Evolutionary conservation across 2,113 vertebrate genomes (phyloP).

Genomic region (Pachypanchax playfairii): DNA sequence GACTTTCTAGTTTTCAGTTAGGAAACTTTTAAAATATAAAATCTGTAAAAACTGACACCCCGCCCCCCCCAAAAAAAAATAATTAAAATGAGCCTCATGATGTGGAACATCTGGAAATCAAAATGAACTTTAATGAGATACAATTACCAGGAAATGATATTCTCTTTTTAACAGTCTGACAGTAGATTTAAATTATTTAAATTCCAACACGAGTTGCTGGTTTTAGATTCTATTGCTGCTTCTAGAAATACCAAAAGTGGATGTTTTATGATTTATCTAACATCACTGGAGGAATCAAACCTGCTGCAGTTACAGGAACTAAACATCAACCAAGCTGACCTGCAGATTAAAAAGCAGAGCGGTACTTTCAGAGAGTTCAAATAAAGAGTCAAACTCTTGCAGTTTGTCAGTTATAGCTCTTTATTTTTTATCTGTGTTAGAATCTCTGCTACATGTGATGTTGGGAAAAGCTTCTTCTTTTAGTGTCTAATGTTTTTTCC

Average conservation of each 20-base stretch:
- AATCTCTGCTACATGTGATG: constrained; percentile 33
- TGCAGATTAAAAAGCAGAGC: constrained; percentile 14
- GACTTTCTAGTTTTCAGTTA: too few relatives aligned
- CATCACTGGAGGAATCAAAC: too few relatives aligned
- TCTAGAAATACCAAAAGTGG: neutral
- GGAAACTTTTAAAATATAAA: neutral
- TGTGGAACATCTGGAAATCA: constrained; percentile 1
- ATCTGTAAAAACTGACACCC: neutral
- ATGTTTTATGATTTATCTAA: neutral
- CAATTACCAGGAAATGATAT: constrained; percentile 20
- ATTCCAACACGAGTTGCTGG: neutral
- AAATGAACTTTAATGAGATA: neutral
- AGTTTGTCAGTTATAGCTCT: constrained; percentile 37
- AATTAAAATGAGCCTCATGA: neutral
- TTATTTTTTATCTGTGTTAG: constrained; percentile 38
- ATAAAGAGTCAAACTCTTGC: constrained; percentile 3
- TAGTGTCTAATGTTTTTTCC: constrained; percentile 11
- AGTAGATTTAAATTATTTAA: neutral
- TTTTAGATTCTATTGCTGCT: neutral
- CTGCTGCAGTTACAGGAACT: neutral
- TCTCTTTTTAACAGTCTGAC: constrained; percentile 1
- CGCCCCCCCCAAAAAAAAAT: neutral
- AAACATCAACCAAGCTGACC: constrained; percentile 1
- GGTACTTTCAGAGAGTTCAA: neutral
- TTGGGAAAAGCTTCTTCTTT: constrained; percentile 49